Conservation (phyloP, 2,797 vertebrate genomes). For the Pseudochirops cupreus region DNA sequence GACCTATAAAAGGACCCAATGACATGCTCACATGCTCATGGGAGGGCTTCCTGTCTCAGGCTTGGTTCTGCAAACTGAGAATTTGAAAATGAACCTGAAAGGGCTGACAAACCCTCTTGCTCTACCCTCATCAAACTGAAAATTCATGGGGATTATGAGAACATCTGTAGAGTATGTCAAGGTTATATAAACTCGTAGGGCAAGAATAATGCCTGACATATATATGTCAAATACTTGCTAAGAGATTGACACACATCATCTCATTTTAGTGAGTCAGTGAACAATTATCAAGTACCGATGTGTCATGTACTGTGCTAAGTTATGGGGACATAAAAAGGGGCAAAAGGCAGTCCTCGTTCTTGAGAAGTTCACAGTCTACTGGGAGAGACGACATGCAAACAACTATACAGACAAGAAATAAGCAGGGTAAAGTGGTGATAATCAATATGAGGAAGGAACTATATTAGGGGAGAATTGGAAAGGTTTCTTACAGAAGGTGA, state of each 20-base stretch:
- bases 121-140: neutral
- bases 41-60: neutral
- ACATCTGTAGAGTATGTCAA: neutral
- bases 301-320: neutral
- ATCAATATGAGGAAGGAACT: neutral
- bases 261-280: neutral
- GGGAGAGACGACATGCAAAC: neutral
- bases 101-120: neutral
- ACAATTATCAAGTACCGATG: neutral
- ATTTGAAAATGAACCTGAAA: neutral
- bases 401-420: neutral
- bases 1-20: neutral
- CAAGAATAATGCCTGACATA: neutral
- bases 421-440: neutral
- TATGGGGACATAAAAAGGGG: neutral
- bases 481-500: neutral
- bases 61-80: neutral
- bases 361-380: neutral
- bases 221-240: neutral
- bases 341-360: neutral
- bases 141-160: neutral
- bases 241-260: neutral
- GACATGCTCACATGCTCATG: neutral
- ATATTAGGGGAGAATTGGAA: neutral
- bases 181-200: neutral